phyloP scores from a whole-genome alignment of 1,140 invertebrate species.

The Hormaphis cornu region DNA sequence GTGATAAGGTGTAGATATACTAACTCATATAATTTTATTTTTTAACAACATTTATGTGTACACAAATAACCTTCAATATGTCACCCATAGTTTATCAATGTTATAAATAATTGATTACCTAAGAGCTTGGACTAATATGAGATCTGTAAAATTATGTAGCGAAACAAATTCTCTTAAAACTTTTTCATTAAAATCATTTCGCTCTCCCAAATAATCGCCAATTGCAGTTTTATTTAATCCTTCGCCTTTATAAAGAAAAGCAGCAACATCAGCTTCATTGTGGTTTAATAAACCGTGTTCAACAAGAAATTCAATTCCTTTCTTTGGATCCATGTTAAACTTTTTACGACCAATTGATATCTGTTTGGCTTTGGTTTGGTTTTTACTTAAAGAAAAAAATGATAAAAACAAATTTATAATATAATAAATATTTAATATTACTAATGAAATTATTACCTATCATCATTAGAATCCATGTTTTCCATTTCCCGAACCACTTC shows the following conservation, averaged over 20 bases:
- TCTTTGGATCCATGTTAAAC: constrained; percentile 99
- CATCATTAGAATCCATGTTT: constrained; percentile 75
- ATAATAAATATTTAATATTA: not conserved
- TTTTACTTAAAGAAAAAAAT: constrained; percentile 53
- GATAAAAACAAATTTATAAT: not conserved
- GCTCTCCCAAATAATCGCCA: constrained; percentile 95
- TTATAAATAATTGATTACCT: constrained; percentile 49
- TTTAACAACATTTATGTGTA: too few relatives aligned
- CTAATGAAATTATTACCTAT: constrained; percentile 48
- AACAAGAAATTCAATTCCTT: constrained; percentile 96
- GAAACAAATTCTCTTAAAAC: constrained; percentile 88
- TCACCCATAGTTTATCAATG: too few relatives aligned
- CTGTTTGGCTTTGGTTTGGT: constrained; percentile 89
- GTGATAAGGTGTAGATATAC: too few relatives aligned
- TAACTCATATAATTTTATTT: too few relatives aligned
- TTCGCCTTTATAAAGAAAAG: constrained; percentile 90
- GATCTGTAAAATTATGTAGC: constrained; percentile 91
- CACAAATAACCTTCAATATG: too few relatives aligned
- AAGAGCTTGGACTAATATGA: constrained; percentile 97
- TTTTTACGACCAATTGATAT: constrained; percentile 96
- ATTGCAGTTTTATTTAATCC: constrained; percentile 98
- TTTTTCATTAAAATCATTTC: constrained; percentile 89
- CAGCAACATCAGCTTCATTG: constrained; percentile 86
- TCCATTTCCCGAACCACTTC: constrained; percentile 92
- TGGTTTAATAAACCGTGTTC: constrained; percentile 82